phyloP scores from a whole-genome alignment of 2,113 vertebrate species.

The Aythya baeri region DNA sequence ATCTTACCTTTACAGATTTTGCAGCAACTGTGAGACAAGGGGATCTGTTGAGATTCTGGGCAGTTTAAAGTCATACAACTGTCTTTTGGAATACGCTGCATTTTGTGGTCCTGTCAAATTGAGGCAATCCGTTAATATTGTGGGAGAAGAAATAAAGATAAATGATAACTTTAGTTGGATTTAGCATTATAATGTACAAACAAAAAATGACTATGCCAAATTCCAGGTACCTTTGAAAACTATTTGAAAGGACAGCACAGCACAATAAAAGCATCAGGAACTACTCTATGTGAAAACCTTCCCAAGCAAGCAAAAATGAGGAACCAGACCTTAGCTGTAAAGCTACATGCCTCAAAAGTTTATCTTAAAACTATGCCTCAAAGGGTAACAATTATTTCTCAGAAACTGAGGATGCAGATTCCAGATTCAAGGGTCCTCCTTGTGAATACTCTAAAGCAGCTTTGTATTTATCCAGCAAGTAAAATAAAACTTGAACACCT shows the following conservation, averaged over 20 bases:
- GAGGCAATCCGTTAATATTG: background rate
- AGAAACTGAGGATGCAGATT: background rate
- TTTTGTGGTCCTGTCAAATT: slow-evolving; percentile 84
- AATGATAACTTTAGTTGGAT: background rate
- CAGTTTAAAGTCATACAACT: slow-evolving; percentile 86
- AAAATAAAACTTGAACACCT: background rate
- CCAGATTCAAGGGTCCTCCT: background rate
- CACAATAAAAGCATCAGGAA: background rate
- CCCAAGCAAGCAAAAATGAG: background rate
- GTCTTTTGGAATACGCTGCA: slow-evolving; percentile 84
- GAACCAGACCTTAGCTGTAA: background rate
- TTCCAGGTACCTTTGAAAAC: background rate
- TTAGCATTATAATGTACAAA: background rate
- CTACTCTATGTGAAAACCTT: background rate
- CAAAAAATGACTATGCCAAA: background rate
- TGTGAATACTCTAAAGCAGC: background rate
- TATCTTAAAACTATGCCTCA: background rate
- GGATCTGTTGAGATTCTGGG: slow-evolving; percentile 88
- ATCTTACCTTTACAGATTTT: slow-evolving; percentile 94
- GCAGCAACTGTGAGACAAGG: slow-evolving; percentile 91
- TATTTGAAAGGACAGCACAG: background rate
- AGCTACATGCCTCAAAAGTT: background rate
- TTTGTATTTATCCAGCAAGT: background rate
- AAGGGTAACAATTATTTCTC: background rate
- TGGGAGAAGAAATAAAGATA: background rate